Evolutionary conservation across 1,140 invertebrate genomes (phyloP).

Genomic region (Drosophila mayri): DNA sequence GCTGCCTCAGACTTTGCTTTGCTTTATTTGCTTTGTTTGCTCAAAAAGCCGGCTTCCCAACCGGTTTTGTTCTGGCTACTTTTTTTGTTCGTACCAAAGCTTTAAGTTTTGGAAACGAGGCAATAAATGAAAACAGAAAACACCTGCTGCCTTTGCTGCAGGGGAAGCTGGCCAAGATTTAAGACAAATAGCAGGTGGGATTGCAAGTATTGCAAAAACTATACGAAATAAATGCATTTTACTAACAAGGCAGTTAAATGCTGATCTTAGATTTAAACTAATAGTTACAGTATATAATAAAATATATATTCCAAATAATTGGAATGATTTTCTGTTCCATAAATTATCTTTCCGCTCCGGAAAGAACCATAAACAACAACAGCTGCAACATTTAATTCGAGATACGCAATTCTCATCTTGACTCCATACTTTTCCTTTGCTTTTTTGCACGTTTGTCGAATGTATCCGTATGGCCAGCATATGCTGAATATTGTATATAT

Average conservation of each 20-base stretch:
- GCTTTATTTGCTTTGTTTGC: constrained; percentile 36
- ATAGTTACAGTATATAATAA: not conserved
- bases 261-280: not conserved
- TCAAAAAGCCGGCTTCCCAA: constrained; percentile 39
- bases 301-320: not conserved
- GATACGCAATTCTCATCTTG: constrained; percentile 19
- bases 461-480: constrained; percentile 35
- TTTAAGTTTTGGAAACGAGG: constrained; percentile 26
- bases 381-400: constrained; percentile 58
- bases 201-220: constrained; percentile 8
- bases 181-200: constrained; percentile 25
- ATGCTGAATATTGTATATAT: constrained; percentile 18
- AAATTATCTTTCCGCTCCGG: not conserved
- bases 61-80: constrained; percentile 39
- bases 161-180: constrained; percentile 21
- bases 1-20: constrained; percentile 9
- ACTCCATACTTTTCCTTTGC: constrained; percentile 4
- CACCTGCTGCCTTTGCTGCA: constrained; percentile 39
- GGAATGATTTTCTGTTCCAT: not conserved
- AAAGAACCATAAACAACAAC: constrained; percentile 14
- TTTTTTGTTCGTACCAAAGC: constrained; percentile 10
- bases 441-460: constrained; percentile 10
- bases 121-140: constrained; percentile 34
- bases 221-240: constrained; percentile 7
- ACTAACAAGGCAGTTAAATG: not conserved